Percentiles rank a stretch among this genome's conserved stretches.
These are phyloP conservation scores for Apamea monoglypha DNA, from an alignment of 2,888 invertebrate species.

Conservation along the genomic window DNA sequence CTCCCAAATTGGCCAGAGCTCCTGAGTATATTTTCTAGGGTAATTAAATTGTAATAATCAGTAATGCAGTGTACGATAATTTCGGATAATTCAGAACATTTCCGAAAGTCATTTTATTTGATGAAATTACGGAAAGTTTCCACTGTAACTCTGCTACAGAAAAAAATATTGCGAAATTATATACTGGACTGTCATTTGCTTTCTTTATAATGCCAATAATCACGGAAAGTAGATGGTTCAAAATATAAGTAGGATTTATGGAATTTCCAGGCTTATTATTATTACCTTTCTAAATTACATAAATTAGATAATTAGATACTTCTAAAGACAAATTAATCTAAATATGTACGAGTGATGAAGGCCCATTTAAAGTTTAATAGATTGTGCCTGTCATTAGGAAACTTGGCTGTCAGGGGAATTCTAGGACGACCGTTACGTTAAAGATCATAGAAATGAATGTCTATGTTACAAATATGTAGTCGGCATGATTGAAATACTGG, in stretches of 20 bases:
- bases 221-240: constrained; percentile 25
- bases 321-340: not conserved
- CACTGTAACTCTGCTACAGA: constrained; percentile 8
- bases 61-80: not conserved
- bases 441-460: not conserved
- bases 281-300: constrained; percentile 25
- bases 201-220: constrained; percentile 61
- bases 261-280: constrained; percentile 9
- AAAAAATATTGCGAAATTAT: constrained; percentile 37
- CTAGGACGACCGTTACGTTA: not conserved
- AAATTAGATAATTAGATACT: not conserved
- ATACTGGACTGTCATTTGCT: constrained; percentile 34
- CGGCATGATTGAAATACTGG: not conserved
- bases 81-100: constrained; percentile 16
- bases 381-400: constrained; percentile 6
- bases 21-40: too few species aligned
- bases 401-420: not conserved
- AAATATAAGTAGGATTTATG: not conserved
- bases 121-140: constrained; percentile 43
- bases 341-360: not conserved
- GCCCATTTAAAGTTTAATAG: constrained; percentile 8
- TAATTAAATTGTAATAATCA: too few species aligned
- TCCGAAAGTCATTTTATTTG: constrained; percentile 41
- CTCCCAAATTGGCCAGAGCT: too few species aligned
- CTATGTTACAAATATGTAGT: not conserved